Base-by-base conservation (phyloP, 2,888 invertebrate species). In the Belgica antarctica region DNA sequence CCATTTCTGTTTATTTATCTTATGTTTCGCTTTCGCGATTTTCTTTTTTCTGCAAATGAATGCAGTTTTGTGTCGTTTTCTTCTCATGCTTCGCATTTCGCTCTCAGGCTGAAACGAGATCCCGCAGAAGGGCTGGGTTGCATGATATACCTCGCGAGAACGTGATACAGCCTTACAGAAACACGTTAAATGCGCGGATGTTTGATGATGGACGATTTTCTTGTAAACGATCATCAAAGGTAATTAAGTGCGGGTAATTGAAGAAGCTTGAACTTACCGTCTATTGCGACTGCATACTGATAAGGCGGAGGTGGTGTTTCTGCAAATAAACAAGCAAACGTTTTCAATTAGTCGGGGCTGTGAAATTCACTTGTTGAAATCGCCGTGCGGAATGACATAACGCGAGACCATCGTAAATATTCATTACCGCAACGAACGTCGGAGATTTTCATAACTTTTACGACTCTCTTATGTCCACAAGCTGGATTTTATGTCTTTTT, bases 291-390 rank as follows among this genome's bases (percentile, higher is more conserved):
- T 76, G 86, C 86, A 81, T 87, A 87, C 78, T 86, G 86, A 80
- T 86, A 88, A 82, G 92, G 92, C 74, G 92, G 91, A 75, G 91
- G 91, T 77, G 90, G 90, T 77, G 88, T 86, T 82, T 92, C 92
- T 92, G 86, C 70, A 87, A 87, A 77, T 75, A 10, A 41, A n/a
- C n/a, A n/a, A n/a, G 41, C 5, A 41, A 41, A 41, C 10, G 15
- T 41, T 41, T 41, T 41, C 12, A 34, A 34, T 34, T 34, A 34
- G 34, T 34, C 34, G 12, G 12, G 34, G 34, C n/a, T n/a, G n/a
- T 34, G 34, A 34, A 34, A 34, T 34, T 34, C 34, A n/a, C n/a
- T 34, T 34, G 47, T 47, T 15, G 15, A 47, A 47, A 34, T 34
- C 12, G 34, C 7, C 34, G 34, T 34, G 7, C 57, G 5, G 24